Percentiles rank a stretch among this genome's conserved stretches.
Conservation (phyloP, 1,140 invertebrate genomes). For the Mizuhopecten yessoensis region DNA sequence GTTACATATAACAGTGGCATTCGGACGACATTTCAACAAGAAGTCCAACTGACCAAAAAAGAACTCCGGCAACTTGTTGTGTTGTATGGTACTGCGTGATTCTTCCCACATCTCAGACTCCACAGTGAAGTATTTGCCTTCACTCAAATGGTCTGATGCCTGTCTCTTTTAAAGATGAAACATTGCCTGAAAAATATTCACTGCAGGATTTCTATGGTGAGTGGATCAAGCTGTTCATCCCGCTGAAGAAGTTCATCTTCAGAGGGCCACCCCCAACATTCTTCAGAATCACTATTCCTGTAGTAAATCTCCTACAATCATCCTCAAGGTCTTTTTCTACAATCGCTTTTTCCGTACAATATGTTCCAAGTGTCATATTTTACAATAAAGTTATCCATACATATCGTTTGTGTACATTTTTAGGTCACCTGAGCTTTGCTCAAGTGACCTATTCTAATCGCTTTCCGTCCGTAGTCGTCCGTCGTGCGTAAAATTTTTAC, state of each 20-base stretch:
- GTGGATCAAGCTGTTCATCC: conserved; percentile 46
- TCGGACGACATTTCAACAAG: conserved; percentile 56
- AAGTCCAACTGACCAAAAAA: conserved; percentile 57
- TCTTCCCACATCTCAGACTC: neutral
- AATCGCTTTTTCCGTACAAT: too few relatives aligned
- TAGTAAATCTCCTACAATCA: too few relatives aligned
- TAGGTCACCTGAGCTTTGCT: too few relatives aligned
- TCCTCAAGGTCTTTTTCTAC: too few relatives aligned
- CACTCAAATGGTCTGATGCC: conserved; percentile 48
- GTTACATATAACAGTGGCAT: conserved; percentile 58
- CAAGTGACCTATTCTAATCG: too few relatives aligned
- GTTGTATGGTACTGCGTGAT: conserved; percentile 37
- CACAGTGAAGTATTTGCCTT: conserved; percentile 44
- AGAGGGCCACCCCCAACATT: neutral
- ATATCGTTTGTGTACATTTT: too few relatives aligned
- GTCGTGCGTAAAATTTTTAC: too few relatives aligned
- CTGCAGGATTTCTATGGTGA: conserved; percentile 46
- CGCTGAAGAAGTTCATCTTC: conserved; percentile 31
- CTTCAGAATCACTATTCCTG: too few relatives aligned
- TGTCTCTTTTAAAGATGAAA: conserved; percentile 46
- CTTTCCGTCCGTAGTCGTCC: too few relatives aligned
- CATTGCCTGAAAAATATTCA: conserved; percentile 43
- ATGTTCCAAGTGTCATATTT: too few relatives aligned
- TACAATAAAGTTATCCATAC: too few relatives aligned
- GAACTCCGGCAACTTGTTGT: conserved; percentile 61